A percentile compares a stretch with the other conserved stretches of the same genome.
Evolutionary conservation across 2,113 vertebrate genomes (phyloP).

Genomic region (Psophia crepitans): DNA sequence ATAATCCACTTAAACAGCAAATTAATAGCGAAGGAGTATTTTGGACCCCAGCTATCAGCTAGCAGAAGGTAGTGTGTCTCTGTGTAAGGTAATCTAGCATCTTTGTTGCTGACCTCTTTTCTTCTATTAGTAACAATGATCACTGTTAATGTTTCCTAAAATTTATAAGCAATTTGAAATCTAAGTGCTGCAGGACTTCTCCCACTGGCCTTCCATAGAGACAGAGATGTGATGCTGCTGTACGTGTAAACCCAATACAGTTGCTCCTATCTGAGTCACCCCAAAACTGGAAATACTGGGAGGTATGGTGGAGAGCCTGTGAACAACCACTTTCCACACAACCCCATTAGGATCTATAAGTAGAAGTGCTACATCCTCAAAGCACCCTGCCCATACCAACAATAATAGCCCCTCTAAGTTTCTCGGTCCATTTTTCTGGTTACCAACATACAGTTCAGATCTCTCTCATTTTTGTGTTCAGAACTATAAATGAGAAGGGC

Average conservation of each 20-base stretch:
- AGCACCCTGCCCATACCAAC: not conserved
- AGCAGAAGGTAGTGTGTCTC: not conserved
- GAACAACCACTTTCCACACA: not conserved
- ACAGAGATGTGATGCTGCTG: not conserved
- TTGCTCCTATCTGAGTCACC: not conserved
- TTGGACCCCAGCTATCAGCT: not conserved
- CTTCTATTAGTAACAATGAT: not conserved
- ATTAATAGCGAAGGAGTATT: not conserved
- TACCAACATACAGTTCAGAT: not conserved
- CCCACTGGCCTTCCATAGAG: not conserved
- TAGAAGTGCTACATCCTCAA: not conserved
- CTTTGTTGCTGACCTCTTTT: not conserved
- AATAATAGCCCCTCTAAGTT: accelerated
- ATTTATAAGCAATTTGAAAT: not conserved
- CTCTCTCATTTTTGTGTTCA: not conserved
- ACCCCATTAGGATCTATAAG: not conserved
- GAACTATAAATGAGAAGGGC: not conserved
- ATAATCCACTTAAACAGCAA: not conserved
- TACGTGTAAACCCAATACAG: not conserved
- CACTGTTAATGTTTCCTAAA: not conserved
- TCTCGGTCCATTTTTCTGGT: not conserved
- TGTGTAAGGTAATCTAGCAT: not conserved
- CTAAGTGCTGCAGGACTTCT: not conserved
- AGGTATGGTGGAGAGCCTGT: not conserved
- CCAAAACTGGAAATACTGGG: not conserved